Evolutionary conservation across 30 jellyfish, hydroid and myxozoan species (phyloP).

Genomic region (Pelagia noctiluca): DNA sequence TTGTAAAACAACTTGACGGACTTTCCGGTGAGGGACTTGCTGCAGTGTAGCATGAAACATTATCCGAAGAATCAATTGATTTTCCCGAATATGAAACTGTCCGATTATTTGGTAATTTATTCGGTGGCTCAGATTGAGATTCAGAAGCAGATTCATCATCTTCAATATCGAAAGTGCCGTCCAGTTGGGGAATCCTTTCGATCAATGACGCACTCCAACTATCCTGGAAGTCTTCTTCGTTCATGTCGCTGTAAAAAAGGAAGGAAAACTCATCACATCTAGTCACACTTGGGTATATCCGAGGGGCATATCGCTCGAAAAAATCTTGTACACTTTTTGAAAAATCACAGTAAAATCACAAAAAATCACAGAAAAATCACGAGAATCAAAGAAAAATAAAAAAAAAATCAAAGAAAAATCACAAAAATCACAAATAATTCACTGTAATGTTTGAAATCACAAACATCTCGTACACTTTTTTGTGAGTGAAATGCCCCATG

Average conservation of each 20-base stretch:
- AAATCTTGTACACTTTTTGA: no score
- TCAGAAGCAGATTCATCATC: no score
- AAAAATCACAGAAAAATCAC: not conserved
- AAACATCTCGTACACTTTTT: no score
- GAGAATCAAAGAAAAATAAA: no score
- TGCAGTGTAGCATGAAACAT: not conserved
- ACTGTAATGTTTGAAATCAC: no score
- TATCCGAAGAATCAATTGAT: not conserved
- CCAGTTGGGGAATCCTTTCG: slow-evolving; percentile 77
- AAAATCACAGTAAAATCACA: not conserved
- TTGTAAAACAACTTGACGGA: no score
- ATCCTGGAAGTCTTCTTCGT: slow-evolving; percentile 39
- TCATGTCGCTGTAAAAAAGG: not conserved
- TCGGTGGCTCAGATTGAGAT: no score
- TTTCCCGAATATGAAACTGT: not conserved
- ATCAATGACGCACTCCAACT: slow-evolving; percentile 79
- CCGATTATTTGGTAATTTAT: not conserved
- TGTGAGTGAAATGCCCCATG: no score
- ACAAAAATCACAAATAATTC: no score
- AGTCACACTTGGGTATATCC: no score
- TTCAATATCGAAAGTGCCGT: slow-evolving; percentile 75
- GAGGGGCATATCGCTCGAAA: no score
- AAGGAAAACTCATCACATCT: not conserved
- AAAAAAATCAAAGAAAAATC: not conserved
- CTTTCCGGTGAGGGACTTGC: not conserved